Conservation (phyloP, 2,113 vertebrate species). For the Gallinago jamesoni region DNA sequence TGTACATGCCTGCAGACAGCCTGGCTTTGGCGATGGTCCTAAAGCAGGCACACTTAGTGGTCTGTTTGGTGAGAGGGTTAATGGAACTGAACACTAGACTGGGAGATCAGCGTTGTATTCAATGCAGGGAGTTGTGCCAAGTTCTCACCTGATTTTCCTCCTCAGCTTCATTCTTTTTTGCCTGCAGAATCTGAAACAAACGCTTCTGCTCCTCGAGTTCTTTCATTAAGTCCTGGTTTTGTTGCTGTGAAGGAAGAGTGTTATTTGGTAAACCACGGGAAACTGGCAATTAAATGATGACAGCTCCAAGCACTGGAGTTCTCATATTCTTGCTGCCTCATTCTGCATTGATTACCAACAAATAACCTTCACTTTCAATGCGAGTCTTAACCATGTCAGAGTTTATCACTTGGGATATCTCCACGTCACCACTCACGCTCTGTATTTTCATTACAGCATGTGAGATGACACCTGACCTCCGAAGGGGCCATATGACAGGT, state of each 20-base stretch:
- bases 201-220: conserved; percentile 21
- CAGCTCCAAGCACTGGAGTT: not conserved
- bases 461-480: not conserved
- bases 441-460: not conserved
- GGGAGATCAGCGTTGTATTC: not conserved
- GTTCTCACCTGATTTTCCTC: conserved; percentile 55
- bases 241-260: conserved; percentile 17
- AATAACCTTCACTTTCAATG: not conserved
- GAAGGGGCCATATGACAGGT: not conserved
- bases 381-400: not conserved
- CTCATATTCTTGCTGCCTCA: not conserved
- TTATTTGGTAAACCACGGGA: not conserved
- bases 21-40: not conserved
- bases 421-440: not conserved
- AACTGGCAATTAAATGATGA: not conserved
- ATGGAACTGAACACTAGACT: not conserved
- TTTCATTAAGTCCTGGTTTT: not conserved
- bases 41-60: accelerated
- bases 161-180: conserved; percentile 6
- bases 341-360: not conserved
- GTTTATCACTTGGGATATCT: not conserved
- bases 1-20: not conserved
- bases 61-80: not conserved
- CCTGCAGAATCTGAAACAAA: not conserved
- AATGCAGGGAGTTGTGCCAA: not conserved